These are phyloP conservation scores for Panagrolaimus sp. DNA, from an alignment of 1,140 invertebrate genomes.

Conservation along the genomic window DNA sequence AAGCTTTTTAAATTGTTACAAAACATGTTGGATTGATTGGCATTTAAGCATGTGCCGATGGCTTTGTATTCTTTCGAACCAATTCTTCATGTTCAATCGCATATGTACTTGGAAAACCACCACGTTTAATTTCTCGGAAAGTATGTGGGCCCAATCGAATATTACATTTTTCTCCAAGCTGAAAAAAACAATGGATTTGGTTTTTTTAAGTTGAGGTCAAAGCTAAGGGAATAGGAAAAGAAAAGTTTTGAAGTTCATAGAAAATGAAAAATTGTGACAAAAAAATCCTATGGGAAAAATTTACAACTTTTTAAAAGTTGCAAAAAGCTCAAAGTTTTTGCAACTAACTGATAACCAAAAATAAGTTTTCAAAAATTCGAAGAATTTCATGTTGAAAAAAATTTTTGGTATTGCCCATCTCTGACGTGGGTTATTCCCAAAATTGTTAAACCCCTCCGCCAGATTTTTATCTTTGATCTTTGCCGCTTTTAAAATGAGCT, in stretches of 20 bases:
- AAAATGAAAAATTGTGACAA: background rate
- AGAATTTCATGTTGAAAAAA: too few species aligned
- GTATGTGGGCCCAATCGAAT: conserved; percentile 11
- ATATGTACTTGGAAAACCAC: conserved; percentile 3
- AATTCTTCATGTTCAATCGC: conserved; percentile 3
- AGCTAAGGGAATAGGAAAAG: background rate
- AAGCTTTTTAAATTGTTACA: too few species aligned
- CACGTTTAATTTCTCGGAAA: background rate
- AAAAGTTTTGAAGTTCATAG: background rate
- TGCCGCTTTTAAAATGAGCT: too few species aligned
- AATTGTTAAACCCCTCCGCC: too few species aligned
- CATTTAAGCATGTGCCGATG: background rate
- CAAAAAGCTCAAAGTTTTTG: too few species aligned
- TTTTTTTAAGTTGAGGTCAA: background rate
- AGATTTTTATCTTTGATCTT: too few species aligned
- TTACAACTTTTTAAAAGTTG: too few species aligned
- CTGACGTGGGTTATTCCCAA: too few species aligned
- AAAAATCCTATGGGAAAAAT: background rate
- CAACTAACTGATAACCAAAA: too few species aligned
- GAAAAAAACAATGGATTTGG: background rate
- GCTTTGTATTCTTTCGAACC: conserved; percentile 4
- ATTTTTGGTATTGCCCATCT: too few species aligned
- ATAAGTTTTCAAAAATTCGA: too few species aligned
- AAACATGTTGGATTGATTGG: too few species aligned
- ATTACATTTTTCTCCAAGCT: conserved; percentile 4